Base-by-base conservation (phyloP, 2,888 invertebrate species). In the Bimastos eiseni region DNA sequence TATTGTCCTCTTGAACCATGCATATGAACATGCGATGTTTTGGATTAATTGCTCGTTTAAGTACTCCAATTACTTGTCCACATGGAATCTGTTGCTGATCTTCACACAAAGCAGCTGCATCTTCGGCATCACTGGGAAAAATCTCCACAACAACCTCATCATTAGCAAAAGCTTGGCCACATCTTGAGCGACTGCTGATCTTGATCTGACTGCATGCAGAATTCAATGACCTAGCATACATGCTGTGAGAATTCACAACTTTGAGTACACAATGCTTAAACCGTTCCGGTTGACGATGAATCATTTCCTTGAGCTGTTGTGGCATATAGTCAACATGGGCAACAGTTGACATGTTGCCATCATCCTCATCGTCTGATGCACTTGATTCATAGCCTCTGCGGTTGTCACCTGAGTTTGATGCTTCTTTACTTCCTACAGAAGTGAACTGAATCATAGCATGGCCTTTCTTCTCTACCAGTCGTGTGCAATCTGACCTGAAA, bases 141-240 rank as follows among this genome's bases (percentile, higher is more conserved):
- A 94, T 91, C 90, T 94, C 93, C 37, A 94, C 93, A 4, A 94
- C 93, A 17, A 94, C 94, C 83, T 93, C 93, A 92, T 94, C 94
- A 55, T 92, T 92, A 90, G 93, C 90, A 84, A 94, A 93, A 37
- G 93, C 94, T 49, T 93, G 93, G 24, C 94, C 94, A 90, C 93
- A 93, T 38, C 93, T 90, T 90, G 91, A 90, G 15, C 93, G 90
- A 90, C 92, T 93, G 90, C 92, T 92, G 21, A 94, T 92, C 34
- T 91, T 90, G 11, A 94, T 91, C 70, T 92, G 89, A 38, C 38
- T 89, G 24, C 24, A 83, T 3, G 89, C 37, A 21, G 34, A 33
- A 30, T 89, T 44, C 34, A 89, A 38, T 24, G 36, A 49, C 11
- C 89, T 41, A 37, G 93, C 94, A 89, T 89, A 91, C 84, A 92